Conservation (phyloP, 2,888 invertebrate genomes). For the Hydroisotoma schaefferi region DNA sequence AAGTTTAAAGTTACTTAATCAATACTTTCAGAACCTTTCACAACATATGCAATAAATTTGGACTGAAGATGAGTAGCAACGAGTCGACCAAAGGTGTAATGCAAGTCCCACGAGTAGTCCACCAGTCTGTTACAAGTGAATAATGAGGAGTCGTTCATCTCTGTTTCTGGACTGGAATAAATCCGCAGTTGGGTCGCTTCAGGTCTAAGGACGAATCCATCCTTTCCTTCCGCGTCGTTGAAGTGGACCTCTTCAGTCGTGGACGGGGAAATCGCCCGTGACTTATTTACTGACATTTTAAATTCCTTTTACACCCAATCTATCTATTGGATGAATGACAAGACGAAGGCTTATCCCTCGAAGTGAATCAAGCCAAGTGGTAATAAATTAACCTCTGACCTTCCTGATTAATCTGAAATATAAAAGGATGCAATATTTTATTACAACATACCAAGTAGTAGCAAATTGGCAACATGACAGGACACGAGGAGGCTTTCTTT, state of each 20-base stretch:
- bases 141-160: slow-evolving; percentile 60
- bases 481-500: too few species aligned
- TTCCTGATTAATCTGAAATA: too few species aligned
- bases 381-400: too few species aligned
- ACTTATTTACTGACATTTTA: too few species aligned
- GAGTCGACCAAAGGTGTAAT: slow-evolving; percentile 80
- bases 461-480: too few species aligned
- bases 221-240: slow-evolving; percentile 42
- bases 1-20: not conserved
- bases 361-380: too few species aligned
- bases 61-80: slow-evolving; percentile 83
- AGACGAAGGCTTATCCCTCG: too few species aligned
- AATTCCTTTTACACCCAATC: too few species aligned
- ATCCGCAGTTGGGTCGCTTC: slow-evolving; percentile 30
- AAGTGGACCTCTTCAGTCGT: slow-evolving; percentile 30
- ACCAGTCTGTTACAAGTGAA: slow-evolving; percentile 86
- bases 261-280: not conserved
- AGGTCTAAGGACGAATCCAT: slow-evolving; percentile 40
- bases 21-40: slow-evolving; percentile 66
- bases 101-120: slow-evolving; percentile 89
- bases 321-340: too few species aligned
- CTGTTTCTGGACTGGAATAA: slow-evolving; percentile 21
- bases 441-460: too few species aligned
- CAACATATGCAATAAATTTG: slow-evolving; percentile 82
- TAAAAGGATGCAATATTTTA: too few species aligned